Evolutionary conservation across 2,888 invertebrate species (phyloP).

Genomic region (Chymomyza amoena): DNA sequence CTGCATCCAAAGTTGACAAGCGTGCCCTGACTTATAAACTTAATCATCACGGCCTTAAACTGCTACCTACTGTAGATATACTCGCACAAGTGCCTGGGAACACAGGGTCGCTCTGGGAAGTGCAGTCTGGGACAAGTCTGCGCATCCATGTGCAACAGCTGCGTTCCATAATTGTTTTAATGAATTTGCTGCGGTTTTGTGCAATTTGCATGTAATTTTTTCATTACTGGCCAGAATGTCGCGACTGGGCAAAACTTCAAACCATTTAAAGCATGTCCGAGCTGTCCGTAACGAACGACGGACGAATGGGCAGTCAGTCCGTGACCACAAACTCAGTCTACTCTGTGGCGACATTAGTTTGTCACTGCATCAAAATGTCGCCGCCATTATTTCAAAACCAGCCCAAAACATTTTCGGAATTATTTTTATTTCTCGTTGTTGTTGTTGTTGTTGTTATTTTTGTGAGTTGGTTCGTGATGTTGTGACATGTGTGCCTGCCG

Average conservation of each 20-base stretch:
- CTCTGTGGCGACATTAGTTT: conserved; percentile 58
- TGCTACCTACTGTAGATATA: too few relatives aligned
- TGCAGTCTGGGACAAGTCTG: neutral
- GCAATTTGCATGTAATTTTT: conserved; percentile 73
- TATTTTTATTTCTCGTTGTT: neutral
- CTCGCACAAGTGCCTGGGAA: neutral
- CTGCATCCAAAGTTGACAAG: conserved; percentile 2
- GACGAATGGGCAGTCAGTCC: neutral
- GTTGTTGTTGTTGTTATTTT: neutral
- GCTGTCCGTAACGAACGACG: too few relatives aligned
- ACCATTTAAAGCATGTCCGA: neutral
- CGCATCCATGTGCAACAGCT: conserved; percentile 44
- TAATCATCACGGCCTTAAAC: neutral
- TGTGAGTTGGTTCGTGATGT: conserved; percentile 23
- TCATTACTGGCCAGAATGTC: conserved; percentile 40
- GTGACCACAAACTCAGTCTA: neutral
- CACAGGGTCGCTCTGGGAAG: neutral
- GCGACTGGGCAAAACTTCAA: neutral
- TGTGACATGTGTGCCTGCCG: conserved; percentile 19
- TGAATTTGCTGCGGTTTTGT: conserved; percentile 73
- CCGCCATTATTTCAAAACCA: conserved; percentile 20
- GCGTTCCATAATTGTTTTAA: conserved; percentile 66
- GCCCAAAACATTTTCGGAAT: conserved; percentile 28
- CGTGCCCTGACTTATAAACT: neutral
- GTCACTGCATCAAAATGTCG: conserved; percentile 59